Conservation (phyloP, 2,888 invertebrate species). For the Ashinkailepas kermadecensis region DNA sequence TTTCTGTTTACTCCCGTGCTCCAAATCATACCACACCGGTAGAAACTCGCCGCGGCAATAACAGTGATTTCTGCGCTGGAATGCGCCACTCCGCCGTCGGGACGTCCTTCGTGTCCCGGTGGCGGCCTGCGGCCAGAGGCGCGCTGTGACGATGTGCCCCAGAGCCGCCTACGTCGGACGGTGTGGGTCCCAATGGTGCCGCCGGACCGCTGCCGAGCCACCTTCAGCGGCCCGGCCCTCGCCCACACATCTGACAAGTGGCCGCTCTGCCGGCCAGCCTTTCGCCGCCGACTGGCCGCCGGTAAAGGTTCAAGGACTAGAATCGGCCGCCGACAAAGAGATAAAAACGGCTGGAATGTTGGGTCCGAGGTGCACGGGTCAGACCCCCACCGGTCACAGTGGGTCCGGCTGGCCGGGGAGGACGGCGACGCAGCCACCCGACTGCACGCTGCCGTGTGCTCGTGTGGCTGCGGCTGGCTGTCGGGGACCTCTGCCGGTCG, state of each 20-base stretch:
- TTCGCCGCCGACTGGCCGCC: background rate
- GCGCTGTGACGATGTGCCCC: background rate
- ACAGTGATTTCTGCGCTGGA: background rate
- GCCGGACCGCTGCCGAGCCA: background rate
- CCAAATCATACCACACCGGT: background rate
- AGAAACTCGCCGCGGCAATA: background rate
- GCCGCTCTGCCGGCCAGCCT: background rate
- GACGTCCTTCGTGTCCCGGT: background rate
- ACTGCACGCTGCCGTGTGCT: background rate
- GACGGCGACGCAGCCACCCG: background rate
- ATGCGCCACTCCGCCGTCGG: background rate
- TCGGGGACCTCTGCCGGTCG: too few relatives aligned
- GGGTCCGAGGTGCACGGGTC: background rate
- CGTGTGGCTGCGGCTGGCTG: too few relatives aligned
- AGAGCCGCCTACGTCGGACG: background rate
- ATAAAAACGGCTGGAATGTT: slow-evolving; percentile 17
- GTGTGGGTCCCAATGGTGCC: background rate
- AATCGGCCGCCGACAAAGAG: slow-evolving; percentile 9
- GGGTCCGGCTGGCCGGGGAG: background rate
- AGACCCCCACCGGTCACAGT: background rate
- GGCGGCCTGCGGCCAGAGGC: background rate
- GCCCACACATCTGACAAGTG: background rate
- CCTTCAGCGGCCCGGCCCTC: background rate
- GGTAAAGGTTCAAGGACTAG: slow-evolving; percentile 14
- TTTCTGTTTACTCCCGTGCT: background rate